These are phyloP conservation scores for Rostratula benghalensis DNA, from an alignment of 2,113 vertebrate genomes.

Conservation along the genomic window DNA sequence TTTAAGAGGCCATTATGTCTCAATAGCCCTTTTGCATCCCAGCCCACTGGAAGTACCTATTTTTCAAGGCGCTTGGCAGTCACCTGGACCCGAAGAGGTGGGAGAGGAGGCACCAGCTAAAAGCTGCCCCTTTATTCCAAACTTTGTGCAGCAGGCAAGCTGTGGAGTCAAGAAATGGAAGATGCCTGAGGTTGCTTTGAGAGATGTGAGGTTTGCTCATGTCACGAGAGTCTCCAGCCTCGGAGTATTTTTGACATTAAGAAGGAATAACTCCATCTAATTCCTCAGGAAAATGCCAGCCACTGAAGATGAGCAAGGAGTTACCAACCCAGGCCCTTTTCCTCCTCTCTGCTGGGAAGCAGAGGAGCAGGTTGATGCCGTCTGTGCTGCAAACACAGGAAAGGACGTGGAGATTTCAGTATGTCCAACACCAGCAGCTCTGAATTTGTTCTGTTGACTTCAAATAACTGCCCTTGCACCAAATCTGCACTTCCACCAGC, in stretches of 20 bases:
- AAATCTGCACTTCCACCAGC: fast-evolving
- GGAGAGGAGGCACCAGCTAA: neutral
- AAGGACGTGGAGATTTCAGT: neutral
- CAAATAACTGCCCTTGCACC: neutral
- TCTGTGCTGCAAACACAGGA: neutral
- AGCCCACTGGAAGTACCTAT: neutral
- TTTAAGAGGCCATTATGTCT: conserved; percentile 34
- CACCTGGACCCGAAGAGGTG: neutral
- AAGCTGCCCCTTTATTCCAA: neutral
- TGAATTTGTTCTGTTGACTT: neutral
- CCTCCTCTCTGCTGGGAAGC: neutral
- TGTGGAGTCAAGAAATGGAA: fast-evolving
- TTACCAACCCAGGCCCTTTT: neutral
- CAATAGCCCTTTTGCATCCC: neutral
- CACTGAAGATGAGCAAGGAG: neutral
- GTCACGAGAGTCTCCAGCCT: neutral
- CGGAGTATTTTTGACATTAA: neutral
- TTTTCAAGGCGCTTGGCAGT: neutral
- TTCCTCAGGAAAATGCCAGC: neutral
- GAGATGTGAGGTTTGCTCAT: fast-evolving
- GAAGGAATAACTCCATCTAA: neutral
- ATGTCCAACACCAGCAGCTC: neutral
- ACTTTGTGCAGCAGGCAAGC: fast-evolving
- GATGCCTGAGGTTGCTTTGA: neutral
- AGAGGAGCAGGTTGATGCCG: neutral